phyloP scores from a whole-genome alignment of 2,113 vertebrate species.

The Rhipidura dahli region DNA sequence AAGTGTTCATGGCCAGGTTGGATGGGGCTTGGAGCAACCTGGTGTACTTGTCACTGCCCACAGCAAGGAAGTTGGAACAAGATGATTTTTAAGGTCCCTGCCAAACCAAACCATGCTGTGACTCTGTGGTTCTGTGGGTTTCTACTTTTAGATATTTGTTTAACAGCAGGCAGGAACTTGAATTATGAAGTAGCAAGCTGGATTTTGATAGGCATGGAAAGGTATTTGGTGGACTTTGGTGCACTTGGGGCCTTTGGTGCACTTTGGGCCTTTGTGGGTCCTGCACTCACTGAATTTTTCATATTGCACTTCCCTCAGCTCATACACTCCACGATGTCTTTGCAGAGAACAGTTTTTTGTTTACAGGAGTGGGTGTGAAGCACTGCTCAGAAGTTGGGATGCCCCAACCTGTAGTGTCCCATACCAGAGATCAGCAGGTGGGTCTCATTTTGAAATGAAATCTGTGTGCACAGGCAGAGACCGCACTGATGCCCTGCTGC shows the following conservation, averaged over 20 bases:
- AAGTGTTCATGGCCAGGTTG: background rate
- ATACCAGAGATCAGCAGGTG: background rate
- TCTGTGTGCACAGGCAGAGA: background rate
- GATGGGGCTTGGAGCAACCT: background rate
- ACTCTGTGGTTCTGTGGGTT: background rate
- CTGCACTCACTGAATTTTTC: background rate
- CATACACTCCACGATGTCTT: fast-evolving
- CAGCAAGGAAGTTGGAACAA: background rate
- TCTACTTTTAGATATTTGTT: background rate
- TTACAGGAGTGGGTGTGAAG: background rate
- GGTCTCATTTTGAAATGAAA: background rate
- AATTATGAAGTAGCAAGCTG: background rate
- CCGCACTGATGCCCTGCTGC: background rate
- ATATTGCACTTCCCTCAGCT: background rate
- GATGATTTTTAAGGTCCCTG: background rate
- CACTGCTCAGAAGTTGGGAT: background rate
- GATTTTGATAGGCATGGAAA: background rate
- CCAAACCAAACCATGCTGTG: background rate
- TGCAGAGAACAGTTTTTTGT: background rate
- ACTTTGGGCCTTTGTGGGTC: background rate
- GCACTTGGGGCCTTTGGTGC: background rate
- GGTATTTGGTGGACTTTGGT: background rate
- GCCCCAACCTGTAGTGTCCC: fast-evolving
- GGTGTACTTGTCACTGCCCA: background rate
- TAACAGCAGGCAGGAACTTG: background rate